Conservation (phyloP, 2,797 vertebrate species). For the Sciurus carolinensis region DNA sequence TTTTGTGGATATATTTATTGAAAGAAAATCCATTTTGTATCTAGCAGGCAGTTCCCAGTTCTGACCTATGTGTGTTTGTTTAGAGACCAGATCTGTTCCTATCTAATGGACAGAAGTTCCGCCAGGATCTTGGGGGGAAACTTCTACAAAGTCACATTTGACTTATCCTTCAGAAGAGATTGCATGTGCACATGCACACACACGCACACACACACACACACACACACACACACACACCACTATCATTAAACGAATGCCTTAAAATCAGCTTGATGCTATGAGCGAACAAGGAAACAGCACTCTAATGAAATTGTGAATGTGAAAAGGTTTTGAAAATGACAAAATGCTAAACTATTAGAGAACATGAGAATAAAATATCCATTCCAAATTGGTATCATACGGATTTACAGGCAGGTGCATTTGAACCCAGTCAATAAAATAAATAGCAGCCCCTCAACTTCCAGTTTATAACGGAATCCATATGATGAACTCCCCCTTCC, state of each 20-base stretch:
- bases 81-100: background rate
- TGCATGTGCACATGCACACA: no score
- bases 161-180: background rate
- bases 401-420: background rate
- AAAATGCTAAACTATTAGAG: background rate
- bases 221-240: background rate
- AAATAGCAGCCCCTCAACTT: background rate
- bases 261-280: background rate
- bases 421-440: background rate
- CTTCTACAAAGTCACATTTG: background rate
- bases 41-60: background rate
- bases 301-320: background rate
- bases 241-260: background rate
- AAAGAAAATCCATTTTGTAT: background rate
- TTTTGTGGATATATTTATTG: background rate
- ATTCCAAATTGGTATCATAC: background rate
- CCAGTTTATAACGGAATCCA: background rate
- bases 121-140: background rate
- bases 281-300: background rate
- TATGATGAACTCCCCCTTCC: background rate
- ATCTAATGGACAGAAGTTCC: background rate
- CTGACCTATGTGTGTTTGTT: background rate
- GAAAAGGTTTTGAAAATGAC: background rate
- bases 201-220: background rate
- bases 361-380: background rate